A percentile compares a stretch with the other conserved stretches of the same genome.
Evolutionary conservation across 2,888 invertebrate species (phyloP).

Genomic region (Troides oblongomaculatus): DNA sequence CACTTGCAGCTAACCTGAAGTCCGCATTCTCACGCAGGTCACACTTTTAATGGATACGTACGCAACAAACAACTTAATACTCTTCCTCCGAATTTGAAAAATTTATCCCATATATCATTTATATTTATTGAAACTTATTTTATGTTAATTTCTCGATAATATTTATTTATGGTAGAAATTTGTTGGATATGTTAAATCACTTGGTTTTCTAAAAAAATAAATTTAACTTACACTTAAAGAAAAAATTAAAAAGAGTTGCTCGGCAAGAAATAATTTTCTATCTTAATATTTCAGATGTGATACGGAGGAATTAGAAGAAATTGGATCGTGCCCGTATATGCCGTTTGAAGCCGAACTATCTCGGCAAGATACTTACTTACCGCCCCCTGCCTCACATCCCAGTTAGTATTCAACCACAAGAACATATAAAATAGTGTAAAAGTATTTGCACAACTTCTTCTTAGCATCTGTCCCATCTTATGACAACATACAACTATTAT

Average conservation of each 20-base stretch:
- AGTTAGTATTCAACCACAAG: not conserved
- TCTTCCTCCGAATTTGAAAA: not conserved
- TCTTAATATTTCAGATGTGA: not conserved
- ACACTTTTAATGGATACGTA: not conserved
- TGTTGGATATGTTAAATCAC: too few relatives aligned
- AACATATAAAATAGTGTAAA: not conserved
- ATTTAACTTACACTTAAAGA: too few relatives aligned
- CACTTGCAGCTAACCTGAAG: slow-evolving; percentile 44
- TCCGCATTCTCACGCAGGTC: slow-evolving; percentile 9
- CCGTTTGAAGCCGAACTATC: not conserved
- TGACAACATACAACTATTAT: not conserved
- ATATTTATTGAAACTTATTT: too few relatives aligned
- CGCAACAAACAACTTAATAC: not conserved
- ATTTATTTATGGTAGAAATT: too few relatives aligned
- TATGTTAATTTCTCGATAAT: too few relatives aligned
- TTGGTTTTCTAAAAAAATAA: too few relatives aligned
- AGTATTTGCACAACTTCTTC: not conserved
- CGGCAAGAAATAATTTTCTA: not conserved
- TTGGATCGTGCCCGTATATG: not conserved
- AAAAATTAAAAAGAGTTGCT: not conserved
- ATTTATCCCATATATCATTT: too few relatives aligned
- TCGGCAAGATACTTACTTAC: not conserved
- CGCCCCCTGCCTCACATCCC: not conserved
- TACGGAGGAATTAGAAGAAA: not conserved
- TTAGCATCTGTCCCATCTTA: too few relatives aligned